Base-by-base conservation (phyloP, 2,113 vertebrate genomes). In the Orthonyx spaldingii region DNA sequence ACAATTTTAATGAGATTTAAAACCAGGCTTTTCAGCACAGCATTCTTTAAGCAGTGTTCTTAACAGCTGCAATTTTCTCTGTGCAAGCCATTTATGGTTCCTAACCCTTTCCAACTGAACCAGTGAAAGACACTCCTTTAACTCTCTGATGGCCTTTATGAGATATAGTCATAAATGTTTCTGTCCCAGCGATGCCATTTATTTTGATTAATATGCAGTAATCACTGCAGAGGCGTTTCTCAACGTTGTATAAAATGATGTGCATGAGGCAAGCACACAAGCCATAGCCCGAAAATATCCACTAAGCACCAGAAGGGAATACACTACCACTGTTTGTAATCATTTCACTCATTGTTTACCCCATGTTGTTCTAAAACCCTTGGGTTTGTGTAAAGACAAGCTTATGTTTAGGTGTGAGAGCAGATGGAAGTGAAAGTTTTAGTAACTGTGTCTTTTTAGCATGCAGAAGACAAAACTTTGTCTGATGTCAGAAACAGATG, bases 1-100 rank as follows among this genome's bases (percentile, higher is more conserved):
- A 37, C 69, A 77, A 26, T 75, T 96, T 91, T 92, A 97, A 94
- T 74, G 70, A 87, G 50, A 76, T 96, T 94, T 93, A 81, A 87
- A 90, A 18, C 61, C 4, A 30, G 39, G 11, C 21, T 78, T 90
- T 88, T 70, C 53, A 70, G 30, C 41, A 22, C 50, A 50, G 17
- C 18, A 5, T 53, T 70, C 84, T 87, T 70, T 78, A 90, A 94
- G 63, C 18, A 7, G 35, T 3, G 27, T 30, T 79, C 30, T 93
- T 57, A 79, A 78, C 35, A 87, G 78, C 76, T 72, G 26, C 50
- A 82, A 82, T 91, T 94, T 92, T 64, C 57, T 87, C 59, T 18
- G 35, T 49, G 65, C 82, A 93, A 77, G 50, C 78, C 79, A 79
- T 66, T 84, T 81, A 50, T 10, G 37, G 53, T 24, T 94, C 57